Conservation (phyloP, 2,113 vertebrate genomes). For the Euleptes europaea region DNA sequence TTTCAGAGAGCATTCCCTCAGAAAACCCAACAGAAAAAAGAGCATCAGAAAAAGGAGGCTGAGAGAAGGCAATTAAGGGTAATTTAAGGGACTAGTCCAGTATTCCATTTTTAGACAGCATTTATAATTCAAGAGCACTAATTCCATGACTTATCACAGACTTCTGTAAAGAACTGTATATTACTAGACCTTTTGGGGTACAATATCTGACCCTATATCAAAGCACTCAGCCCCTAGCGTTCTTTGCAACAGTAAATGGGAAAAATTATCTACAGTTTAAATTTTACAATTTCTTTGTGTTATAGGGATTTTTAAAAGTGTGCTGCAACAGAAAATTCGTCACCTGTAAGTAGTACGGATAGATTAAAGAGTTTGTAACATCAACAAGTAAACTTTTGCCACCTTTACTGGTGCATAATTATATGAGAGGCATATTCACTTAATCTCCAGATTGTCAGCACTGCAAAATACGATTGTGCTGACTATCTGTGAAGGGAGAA, state of each 20-base stretch:
- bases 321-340: slow-evolving; percentile 11
- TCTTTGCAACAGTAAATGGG: background rate
- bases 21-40: background rate
- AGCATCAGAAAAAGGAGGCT: slow-evolving; percentile 31
- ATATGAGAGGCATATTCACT: background rate
- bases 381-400: background rate
- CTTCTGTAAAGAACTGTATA: background rate
- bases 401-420: background rate
- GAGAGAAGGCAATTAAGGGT: slow-evolving; percentile 28
- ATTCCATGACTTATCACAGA: background rate
- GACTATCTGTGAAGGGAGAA: background rate
- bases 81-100: rapidly evolving
- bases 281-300: background rate
- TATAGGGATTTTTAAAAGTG: background rate
- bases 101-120: background rate
- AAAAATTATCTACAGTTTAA: background rate
- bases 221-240: background rate
- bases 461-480: background rate
- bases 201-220: background rate
- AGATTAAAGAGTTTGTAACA: background rate
- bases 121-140: rapidly evolving
- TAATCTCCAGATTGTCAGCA: background rate
- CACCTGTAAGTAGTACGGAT: background rate
- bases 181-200: rapidly evolving
- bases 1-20: background rate